Evolutionary conservation across 92 coral and sea anemone species (phyloP).

Genomic region (Actinostola sp.): DNA sequence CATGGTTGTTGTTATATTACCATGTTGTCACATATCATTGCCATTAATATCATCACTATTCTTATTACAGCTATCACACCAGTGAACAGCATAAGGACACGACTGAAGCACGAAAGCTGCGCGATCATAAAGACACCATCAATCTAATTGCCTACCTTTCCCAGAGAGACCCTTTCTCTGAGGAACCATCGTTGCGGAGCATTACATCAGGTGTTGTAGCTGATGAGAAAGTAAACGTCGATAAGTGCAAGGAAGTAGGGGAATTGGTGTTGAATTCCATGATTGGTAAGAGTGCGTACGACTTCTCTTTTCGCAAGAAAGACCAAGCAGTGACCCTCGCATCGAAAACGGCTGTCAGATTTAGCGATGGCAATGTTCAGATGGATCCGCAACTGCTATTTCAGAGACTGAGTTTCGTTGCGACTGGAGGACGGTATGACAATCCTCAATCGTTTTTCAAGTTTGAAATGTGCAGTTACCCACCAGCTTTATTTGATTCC

Average conservation of each 20-base stretch:
- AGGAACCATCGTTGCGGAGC: not conserved
- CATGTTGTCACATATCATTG: not conserved
- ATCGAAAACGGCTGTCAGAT: slow-evolving; percentile 37
- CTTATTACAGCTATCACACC: slow-evolving; percentile 3
- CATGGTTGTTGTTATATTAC: not conserved
- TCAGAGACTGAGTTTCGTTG: slow-evolving; percentile 56
- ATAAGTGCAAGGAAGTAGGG: slow-evolving; percentile 33
- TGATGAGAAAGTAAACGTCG: slow-evolving; percentile 34
- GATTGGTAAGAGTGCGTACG: slow-evolving; percentile 30
- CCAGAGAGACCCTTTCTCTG: slow-evolving; percentile 2
- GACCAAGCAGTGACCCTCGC: slow-evolving; percentile 56
- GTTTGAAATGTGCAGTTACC: slow-evolving; percentile 59
- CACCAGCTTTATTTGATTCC: slow-evolving; percentile 50
- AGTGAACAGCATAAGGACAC: slow-evolving; percentile 10
- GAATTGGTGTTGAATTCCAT: slow-evolving; percentile 19
- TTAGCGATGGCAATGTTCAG: slow-evolving; percentile 52
- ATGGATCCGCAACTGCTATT: slow-evolving; percentile 60
- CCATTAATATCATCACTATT: not conserved
- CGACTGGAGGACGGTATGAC: slow-evolving; percentile 40
- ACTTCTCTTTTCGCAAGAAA: slow-evolving; percentile 37
- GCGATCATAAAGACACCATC: slow-evolving; percentile 24
- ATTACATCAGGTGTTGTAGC: slow-evolving; percentile 48
- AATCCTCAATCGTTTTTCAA: slow-evolving; percentile 23
- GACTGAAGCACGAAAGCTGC: not conserved
- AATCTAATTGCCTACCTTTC: not conserved